phyloP scores from a whole-genome alignment of 2,797 vertebrate species.

The Paramormyrops hopkinsi region DNA sequence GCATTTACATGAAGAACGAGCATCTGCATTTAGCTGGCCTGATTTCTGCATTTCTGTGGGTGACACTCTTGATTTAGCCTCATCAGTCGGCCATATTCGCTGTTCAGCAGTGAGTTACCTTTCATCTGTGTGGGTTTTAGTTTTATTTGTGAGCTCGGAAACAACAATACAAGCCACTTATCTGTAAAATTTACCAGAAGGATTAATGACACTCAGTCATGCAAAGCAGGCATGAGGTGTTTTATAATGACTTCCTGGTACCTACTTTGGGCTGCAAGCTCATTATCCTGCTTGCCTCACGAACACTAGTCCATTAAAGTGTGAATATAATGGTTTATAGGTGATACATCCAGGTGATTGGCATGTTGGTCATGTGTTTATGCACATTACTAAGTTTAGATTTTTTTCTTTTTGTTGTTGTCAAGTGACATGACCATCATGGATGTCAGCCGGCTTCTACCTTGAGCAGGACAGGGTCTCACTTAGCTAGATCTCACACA shows the following conservation, averaged over 20 bases:
- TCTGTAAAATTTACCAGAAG: slow-evolving; percentile 11
- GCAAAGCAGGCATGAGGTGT: background rate
- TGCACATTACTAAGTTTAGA: background rate
- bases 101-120: background rate
- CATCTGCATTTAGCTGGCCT: background rate
- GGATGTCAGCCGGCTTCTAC: background rate
- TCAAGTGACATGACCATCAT: background rate
- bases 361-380: background rate
- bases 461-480: background rate
- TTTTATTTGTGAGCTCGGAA: background rate
- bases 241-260: background rate
- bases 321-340: background rate
- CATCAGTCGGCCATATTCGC: background rate
- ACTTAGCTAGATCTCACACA: background rate
- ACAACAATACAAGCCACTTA: background rate
- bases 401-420: background rate
- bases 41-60: background rate
- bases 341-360: background rate
- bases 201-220: slow-evolving; percentile 8
- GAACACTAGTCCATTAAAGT: background rate
- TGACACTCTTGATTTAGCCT: background rate
- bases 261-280: background rate
- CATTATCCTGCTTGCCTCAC: background rate
- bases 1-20: background rate
- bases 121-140: background rate